A percentile compares a stretch with the other conserved stretches of the same genome.
These are phyloP conservation scores for Scortum barcoo DNA, from an alignment of 2,113 vertebrate genomes.

Conservation along the genomic window DNA sequence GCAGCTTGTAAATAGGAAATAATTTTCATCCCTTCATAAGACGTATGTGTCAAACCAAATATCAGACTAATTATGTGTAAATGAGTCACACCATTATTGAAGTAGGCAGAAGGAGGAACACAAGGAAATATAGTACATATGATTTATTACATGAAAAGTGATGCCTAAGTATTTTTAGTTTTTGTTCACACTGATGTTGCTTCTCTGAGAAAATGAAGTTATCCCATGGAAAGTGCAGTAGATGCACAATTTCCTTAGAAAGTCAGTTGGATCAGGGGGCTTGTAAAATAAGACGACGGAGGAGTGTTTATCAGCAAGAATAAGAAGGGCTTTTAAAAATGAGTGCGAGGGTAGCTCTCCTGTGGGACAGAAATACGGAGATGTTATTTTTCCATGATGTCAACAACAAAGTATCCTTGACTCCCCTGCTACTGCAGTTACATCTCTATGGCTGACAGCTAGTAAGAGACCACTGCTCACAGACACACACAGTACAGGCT, in stretches of 20 bases:
- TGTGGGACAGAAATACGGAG: slow-evolving; percentile 35
- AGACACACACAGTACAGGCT: background rate
- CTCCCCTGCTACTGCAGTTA: slow-evolving; percentile 38
- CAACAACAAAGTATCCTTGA: slow-evolving; percentile 27
- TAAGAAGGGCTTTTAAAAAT: slow-evolving; percentile 38
- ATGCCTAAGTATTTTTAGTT: background rate
- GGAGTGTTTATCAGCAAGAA: slow-evolving; percentile 24
- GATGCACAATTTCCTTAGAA: slow-evolving; percentile 1
- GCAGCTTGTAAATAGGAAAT: background rate
- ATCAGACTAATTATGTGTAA: background rate
- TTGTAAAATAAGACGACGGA: slow-evolving; percentile 28
- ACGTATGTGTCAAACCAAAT: background rate
- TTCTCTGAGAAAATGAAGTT: slow-evolving; percentile 9
- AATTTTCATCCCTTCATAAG: background rate
- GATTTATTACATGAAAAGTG: background rate
- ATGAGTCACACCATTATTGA: background rate
- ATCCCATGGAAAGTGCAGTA: background rate
- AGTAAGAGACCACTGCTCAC: slow-evolving; percentile 19
- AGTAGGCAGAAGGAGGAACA: background rate
- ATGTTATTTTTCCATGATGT: slow-evolving; percentile 71
- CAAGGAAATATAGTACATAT: background rate
- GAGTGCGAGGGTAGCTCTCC: slow-evolving; percentile 10
- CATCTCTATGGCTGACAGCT: slow-evolving; percentile 19
- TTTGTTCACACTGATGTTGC: background rate
- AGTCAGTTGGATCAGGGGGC: slow-evolving; percentile 12